Evolutionary conservation across 2,113 vertebrate species (phyloP).

Genomic region (Ochotona curzoniae): DNA sequence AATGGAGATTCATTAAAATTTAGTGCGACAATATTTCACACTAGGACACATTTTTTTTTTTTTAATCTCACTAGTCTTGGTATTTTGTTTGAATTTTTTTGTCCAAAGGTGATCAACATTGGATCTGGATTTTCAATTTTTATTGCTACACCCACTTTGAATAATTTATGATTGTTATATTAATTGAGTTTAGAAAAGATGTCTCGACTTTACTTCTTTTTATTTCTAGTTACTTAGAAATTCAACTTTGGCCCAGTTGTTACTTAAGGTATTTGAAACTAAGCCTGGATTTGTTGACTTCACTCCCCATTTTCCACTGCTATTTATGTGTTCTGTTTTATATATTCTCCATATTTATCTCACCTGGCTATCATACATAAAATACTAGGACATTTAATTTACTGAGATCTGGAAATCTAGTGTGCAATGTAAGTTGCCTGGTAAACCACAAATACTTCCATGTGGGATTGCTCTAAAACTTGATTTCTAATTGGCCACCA

Average conservation of each 20-base stretch:
- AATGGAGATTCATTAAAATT: conserved; percentile 52
- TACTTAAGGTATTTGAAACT: not conserved
- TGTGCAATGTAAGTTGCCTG: not conserved
- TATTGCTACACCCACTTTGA: not conserved
- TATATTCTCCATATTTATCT: not conserved
- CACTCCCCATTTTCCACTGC: not conserved
- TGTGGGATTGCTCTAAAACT: conserved; percentile 11
- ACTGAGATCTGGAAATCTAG: not conserved
- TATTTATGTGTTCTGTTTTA: not conserved
- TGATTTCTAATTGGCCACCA: not conserved
- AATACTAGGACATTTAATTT: conserved; percentile 33
- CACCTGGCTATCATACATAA: not conserved
- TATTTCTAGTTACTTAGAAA: not conserved
- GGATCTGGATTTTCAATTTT: not conserved
- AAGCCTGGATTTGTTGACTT: conserved; percentile 12
- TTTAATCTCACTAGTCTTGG: not conserved
- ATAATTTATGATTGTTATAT: not conserved
- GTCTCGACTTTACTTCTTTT: not conserved
- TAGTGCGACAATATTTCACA: not conserved
- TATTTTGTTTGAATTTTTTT: not conserved
- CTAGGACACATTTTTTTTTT: not conserved
- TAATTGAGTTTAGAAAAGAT: not conserved
- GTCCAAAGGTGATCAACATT: not conserved
- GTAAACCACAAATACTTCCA: not conserved
- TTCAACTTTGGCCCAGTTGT: conserved; percentile 6